These are phyloP conservation scores for Laticauda colubrina DNA, from an alignment of 2,113 vertebrate species.

Conservation along the genomic window DNA sequence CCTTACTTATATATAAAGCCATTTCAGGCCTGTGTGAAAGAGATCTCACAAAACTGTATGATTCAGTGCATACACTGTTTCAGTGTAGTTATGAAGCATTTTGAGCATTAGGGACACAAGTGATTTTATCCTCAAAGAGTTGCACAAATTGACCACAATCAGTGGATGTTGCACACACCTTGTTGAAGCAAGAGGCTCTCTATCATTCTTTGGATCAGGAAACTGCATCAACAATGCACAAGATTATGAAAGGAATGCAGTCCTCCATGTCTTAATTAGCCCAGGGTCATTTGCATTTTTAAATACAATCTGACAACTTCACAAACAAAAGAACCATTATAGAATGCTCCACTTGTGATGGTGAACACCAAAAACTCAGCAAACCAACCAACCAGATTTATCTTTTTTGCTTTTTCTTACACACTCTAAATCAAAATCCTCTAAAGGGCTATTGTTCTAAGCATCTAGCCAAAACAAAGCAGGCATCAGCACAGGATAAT, in stretches of 20 bases:
- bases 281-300: not conserved
- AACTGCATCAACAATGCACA: not conserved
- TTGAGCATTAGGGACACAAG: not conserved
- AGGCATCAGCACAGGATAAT: not conserved
- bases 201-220: not conserved
- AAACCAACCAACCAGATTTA: not conserved
- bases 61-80: not conserved
- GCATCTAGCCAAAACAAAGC: not conserved
- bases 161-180: not conserved
- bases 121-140: not conserved
- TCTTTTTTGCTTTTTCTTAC: not conserved
- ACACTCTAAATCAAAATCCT: not conserved
- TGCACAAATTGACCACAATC: not conserved
- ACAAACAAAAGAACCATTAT: not conserved
- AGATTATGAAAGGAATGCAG: not conserved
- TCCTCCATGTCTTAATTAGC: not conserved
- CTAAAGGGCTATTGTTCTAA: not conserved
- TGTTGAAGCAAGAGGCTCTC: not conserved
- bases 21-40: not conserved
- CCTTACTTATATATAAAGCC: too few relatives aligned
- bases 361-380: not conserved
- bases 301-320: not conserved
- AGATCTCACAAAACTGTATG: not conserved
- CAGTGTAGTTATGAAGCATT: not conserved
- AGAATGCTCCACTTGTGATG: not conserved